Base-by-base conservation (phyloP, 2,888 invertebrate genomes). In the Resseliella maxima region DNA sequence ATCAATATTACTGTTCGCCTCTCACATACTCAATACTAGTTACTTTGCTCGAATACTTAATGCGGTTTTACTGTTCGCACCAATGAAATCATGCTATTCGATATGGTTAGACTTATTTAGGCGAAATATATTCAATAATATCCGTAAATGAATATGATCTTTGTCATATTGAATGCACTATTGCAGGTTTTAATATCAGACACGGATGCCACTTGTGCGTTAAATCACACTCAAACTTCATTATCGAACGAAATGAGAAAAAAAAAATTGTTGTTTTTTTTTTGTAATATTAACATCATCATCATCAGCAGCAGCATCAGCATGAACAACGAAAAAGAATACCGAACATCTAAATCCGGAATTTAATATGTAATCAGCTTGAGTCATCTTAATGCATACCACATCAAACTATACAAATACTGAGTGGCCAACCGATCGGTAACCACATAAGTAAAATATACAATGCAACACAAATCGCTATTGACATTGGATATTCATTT, bases 351-450 rank as follows among this genome's bases (percentile, higher is more conserved):
- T 35, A 72, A 72, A 72, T 72, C 35, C 72, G 27, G 35, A 72
- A 72, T 72, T 31, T 72, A 72, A 72, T 72, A 72, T 72, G 72
- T 72, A 72, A 72, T 72, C 72, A 31, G 27, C 72, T 72, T 72
- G 27, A 35, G 24, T 24, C 35, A 72, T 35, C 72, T 72, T 72
- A 15, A 72, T 72, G 35, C 72, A 72, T 12, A 15, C 15, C 35
- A 12, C 15, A 31, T 15, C 72, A 27, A 72, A 59, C 24, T n/a
- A 59, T 24, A 59, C 3, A 59, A 3, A 59, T 24, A 59, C 59
- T 24, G n/a, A n/a, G n/a, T n/a, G n/a, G n/a, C n/a, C n/a, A 59
- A 59, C n/a, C 24, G 24, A 35, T 15, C 72, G 72, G 0, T 18
- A 72, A 72, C 10, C 72, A 35, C 72, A 31, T 5, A 72, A 72